Percentiles rank a stretch among this genome's conserved stretches.
Conservation (phyloP, 2,113 vertebrate species). For the Anas platyrhynchos region DNA sequence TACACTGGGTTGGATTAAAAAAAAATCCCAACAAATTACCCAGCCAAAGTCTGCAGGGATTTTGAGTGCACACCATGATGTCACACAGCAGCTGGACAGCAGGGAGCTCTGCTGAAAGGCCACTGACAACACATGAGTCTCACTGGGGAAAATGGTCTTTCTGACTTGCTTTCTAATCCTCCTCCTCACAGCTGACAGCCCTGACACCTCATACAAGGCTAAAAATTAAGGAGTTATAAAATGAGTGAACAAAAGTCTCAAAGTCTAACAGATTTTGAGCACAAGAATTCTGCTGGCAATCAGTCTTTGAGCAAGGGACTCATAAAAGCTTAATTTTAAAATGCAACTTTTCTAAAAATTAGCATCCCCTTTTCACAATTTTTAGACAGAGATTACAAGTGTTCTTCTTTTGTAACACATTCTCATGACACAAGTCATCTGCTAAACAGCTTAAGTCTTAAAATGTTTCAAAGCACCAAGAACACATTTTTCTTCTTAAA, state of each 20-base stretch:
- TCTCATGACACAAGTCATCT: slow-evolving; percentile 31
- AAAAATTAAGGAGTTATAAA: slow-evolving; percentile 50
- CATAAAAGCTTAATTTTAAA: not conserved
- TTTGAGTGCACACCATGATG: not conserved
- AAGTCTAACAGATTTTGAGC: not conserved
- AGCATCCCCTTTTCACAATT: not conserved
- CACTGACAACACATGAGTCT: not conserved
- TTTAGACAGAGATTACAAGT: not conserved
- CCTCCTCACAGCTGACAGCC: slow-evolving; percentile 47
- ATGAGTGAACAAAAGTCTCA: not conserved
- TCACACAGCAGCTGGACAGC: slow-evolving; percentile 44
- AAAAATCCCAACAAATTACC: not conserved
- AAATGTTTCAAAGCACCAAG: slow-evolving; percentile 13
- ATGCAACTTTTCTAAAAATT: slow-evolving; percentile 2
- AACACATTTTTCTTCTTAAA: not conserved
- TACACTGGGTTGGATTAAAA: not conserved
- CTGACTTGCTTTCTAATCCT: slow-evolving; percentile 35
- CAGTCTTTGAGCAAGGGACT: not conserved
- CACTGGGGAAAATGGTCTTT: not conserved
- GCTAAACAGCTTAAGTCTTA: slow-evolving; percentile 39
- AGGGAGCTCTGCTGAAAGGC: slow-evolving; percentile 45
- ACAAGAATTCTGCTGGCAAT: not conserved
- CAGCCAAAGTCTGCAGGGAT: not conserved
- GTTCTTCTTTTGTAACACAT: not conserved
- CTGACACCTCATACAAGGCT: slow-evolving; percentile 42